Percentiles rank a stretch among this genome's conserved stretches.
Evolutionary conservation across 92 coral and sea anemone genomes (phyloP).

Genomic region (Hydrozoanthus gracilis): DNA sequence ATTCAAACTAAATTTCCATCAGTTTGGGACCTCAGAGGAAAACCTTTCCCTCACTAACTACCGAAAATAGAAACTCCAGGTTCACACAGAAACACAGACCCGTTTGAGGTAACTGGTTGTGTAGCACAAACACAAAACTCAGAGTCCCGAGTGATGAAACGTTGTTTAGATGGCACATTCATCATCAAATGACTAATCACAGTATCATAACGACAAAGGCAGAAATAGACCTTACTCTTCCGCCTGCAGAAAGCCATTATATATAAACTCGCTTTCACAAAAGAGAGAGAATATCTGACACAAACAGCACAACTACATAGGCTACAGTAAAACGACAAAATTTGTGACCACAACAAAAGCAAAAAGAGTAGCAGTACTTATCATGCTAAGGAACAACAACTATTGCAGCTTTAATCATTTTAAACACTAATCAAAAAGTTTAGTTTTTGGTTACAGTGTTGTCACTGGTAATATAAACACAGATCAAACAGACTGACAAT

Average conservation of each 20-base stretch:
- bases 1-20: too few relatives aligned
- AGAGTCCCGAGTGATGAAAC: too few relatives aligned
- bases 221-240: too few relatives aligned
- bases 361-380: not conserved
- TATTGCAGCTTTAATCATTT: not conserved
- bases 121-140: too few relatives aligned
- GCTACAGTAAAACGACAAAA: not conserved
- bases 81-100: not conserved
- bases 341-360: not conserved
- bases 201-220: not conserved
- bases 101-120: not conserved
- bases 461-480: not conserved
- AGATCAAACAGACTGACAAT: not conserved
- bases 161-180: too few relatives aligned
- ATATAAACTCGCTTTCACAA: too few relatives aligned
- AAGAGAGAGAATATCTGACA: too few relatives aligned
- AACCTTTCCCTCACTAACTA: not conserved
- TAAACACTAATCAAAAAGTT: not conserved
- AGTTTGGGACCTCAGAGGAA: too few relatives aligned
- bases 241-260: too few relatives aligned
- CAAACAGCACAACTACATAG: not conserved
- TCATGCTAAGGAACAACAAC: not conserved
- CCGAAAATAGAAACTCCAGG: not conserved
- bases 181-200: not conserved
- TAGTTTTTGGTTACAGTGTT: not conserved